Base-by-base conservation (phyloP, 2,888 invertebrate genomes). In the Bombyx huttoni region DNA sequence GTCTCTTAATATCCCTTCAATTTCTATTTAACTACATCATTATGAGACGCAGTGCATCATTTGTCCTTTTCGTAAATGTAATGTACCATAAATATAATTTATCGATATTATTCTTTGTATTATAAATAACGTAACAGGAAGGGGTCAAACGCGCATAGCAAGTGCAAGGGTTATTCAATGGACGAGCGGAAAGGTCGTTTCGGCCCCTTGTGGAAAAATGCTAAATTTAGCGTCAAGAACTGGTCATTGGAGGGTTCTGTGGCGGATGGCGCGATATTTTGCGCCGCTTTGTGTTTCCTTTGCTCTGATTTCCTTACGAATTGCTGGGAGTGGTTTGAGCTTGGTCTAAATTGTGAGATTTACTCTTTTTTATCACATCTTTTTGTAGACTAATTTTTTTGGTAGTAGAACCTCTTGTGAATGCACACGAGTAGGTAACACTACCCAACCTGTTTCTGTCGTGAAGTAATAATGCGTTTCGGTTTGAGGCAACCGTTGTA, bases 191-290 rank as follows among this genome's bases (percentile, higher is more conserved):
- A 77, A 77, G 81, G 75, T 73, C 67, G 59, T 53, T 58, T 50
- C 58, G 61, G 59, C 60, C 53, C 51, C 54, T 51, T 52, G 49
- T 59, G 67, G 64, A 52, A 65, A 69, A 73, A 78, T 78, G 77
- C 71, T 77, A 79, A 85, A 81, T 79, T 76, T 74, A 73, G 73
- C 75, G 75, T 64, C 74, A 71, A 67, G 61, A 64, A 65, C 72
- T 75, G 80, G 78, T 73, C 81, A 77, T 76, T 74, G 71, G 63
- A 68, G 73, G 75, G 74, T 70, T 78, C 80, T 82, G 83, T 63
- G 73, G 79, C 78, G 77, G 85, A 85, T 78, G 69, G 70, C 68
- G 74, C 70, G 77, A 80, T 81, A 80, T 85, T 82, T 81, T 75
- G 73, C 67, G 70, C 73, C 73, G 73, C 74, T 78, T 81, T 82